These are phyloP conservation scores for Andrena fulva DNA, from an alignment of 2,888 invertebrate species.

Conservation along the genomic window DNA sequence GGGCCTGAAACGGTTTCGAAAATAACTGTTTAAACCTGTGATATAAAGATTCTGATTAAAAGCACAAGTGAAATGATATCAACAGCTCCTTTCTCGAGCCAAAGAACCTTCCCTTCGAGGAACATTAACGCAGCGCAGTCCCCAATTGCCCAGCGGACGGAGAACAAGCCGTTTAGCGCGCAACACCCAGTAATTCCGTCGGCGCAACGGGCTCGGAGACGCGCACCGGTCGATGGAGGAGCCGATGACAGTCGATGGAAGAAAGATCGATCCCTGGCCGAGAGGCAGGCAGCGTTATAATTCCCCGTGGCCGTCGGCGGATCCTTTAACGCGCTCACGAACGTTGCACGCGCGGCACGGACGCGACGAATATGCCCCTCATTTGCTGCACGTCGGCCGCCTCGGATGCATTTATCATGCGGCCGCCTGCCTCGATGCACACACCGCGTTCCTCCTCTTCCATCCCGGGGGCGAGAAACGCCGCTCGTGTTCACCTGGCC, in stretches of 20 bases:
- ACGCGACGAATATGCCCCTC: conserved; percentile 57
- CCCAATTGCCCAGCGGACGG: background rate
- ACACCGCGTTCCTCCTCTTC: conserved; percentile 33
- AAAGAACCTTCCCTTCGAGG: too few species aligned
- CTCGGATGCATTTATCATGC: conserved; percentile 73
- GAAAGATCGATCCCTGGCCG: conserved; percentile 56
- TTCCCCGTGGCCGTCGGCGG: conserved; percentile 59
- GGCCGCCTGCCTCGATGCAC: conserved; percentile 63
- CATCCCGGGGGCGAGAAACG: conserved; percentile 53
- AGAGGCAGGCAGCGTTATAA: conserved; percentile 55
- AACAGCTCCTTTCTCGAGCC: too few species aligned
- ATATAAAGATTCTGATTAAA: too few species aligned
- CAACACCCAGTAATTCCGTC: background rate
- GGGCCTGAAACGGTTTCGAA: too few species aligned
- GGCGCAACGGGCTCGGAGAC: background rate
- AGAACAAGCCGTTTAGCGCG: background rate
- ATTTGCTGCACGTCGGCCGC: conserved; percentile 71
- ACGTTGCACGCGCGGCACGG: conserved; percentile 33
- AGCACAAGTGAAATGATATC: too few species aligned
- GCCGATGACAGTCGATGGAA: conserved; percentile 32
- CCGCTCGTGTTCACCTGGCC: conserved; percentile 45
- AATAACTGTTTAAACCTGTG: too few species aligned
- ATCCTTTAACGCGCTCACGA: conserved; percentile 48
- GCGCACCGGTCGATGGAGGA: background rate
- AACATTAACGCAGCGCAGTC: too few species aligned